Percentiles rank a stretch among this genome's conserved stretches.
These are phyloP conservation scores for Goniozus legneri DNA, from an alignment of 1,140 invertebrate genomes.

Conservation along the genomic window DNA sequence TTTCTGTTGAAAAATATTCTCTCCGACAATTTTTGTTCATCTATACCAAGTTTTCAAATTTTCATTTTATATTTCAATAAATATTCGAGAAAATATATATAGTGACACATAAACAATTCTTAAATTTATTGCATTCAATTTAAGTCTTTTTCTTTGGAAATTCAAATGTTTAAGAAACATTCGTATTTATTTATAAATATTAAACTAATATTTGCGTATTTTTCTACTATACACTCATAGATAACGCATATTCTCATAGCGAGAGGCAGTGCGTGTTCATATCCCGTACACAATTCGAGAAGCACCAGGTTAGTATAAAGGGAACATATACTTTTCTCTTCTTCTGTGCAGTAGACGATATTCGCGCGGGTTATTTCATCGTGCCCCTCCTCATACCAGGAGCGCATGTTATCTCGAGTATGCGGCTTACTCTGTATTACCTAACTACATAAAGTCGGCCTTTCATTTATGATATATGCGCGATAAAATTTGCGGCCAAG, in stretches of 20 bases:
- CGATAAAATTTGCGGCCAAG: not conserved
- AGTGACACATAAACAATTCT: not conserved
- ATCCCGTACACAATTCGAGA: constrained; percentile 36
- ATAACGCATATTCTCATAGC: not conserved
- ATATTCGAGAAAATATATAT: not conserved
- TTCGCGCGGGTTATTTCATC: constrained; percentile 54
- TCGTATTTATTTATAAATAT: not conserved
- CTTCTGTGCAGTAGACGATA: constrained; percentile 40
- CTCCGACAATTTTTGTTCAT: not conserved
- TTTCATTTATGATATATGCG: not conserved
- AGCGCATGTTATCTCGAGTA: constrained; percentile 20
- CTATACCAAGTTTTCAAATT: not conserved
- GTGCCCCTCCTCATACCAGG: constrained; percentile 49
- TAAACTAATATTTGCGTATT: not conserved
- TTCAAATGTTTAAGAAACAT: too few species aligned
- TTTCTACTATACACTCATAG: not conserved
- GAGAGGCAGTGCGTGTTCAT: constrained; percentile 33
- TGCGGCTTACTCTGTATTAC: constrained; percentile 14
- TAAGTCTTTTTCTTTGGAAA: too few species aligned
- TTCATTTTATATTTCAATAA: too few species aligned
- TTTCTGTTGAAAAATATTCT: not conserved
- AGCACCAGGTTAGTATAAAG: constrained; percentile 24
- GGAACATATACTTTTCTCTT: constrained; percentile 32
- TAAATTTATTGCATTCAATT: not conserved
- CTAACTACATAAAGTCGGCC: not conserved